A percentile compares a stretch with the other conserved stretches of the same genome.
phyloP scores from a whole-genome alignment of 2,113 vertebrate genomes.

The Euleptes europaea region DNA sequence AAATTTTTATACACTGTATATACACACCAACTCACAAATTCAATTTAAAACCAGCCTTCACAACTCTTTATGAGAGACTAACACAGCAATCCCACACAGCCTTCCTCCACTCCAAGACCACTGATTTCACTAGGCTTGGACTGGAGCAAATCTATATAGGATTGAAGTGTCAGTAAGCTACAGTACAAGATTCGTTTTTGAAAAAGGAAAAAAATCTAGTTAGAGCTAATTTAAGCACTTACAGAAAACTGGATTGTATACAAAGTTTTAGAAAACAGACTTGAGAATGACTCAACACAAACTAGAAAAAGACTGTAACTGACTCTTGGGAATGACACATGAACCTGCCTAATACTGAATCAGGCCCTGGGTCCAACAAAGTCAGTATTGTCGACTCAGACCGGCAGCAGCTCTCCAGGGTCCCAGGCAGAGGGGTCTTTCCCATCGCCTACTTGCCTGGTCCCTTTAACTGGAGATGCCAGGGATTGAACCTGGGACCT shows the following conservation, averaged over 20 bases:
- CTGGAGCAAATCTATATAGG: no score
- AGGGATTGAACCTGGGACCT: no score
- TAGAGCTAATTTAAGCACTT: conserved; percentile 63
- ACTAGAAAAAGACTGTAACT: conserved; percentile 65
- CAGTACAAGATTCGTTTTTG: conserved; percentile 66
- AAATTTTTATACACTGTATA: conserved; percentile 78
- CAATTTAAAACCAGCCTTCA: conserved; percentile 62
- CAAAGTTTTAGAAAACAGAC: conserved; percentile 77
- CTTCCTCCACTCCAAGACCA: no score
- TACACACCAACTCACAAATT: conserved; percentile 71
- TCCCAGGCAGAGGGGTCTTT: no score
- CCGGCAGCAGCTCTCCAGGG: no score
- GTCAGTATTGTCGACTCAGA: no score
- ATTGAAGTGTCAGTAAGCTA: conserved; percentile 48
- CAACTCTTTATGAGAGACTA: conserved; percentile 53
- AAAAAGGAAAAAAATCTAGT: conserved; percentile 46
- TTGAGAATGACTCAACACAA: conserved; percentile 66
- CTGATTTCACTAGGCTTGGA: no score
- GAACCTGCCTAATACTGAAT: no score
- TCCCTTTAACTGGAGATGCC: no score
- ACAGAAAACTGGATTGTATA: conserved; percentile 71
- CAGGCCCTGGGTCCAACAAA: no score
- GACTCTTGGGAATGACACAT: conserved; percentile 51
- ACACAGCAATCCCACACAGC: no score
- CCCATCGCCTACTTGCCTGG: no score